phyloP scores from a whole-genome alignment of 2,797 vertebrate genomes.

The Neopelma chrysocephalum region DNA sequence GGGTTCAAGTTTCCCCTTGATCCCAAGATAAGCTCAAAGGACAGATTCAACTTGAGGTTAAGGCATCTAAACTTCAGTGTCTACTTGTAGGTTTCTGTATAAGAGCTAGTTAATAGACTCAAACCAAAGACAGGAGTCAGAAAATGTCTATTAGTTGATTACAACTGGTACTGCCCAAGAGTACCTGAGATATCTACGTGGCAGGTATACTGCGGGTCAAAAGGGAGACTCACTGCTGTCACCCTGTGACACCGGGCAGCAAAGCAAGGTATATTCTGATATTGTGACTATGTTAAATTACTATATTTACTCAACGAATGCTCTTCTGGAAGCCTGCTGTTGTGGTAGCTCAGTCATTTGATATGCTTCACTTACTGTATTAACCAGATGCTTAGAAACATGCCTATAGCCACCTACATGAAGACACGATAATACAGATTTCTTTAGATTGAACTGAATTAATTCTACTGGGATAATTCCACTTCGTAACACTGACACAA shows the following conservation, averaged over 20 bases:
- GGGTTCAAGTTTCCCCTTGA: neutral
- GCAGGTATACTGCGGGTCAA: neutral
- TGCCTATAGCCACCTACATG: neutral
- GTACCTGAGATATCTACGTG: fast-evolving
- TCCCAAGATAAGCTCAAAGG: neutral
- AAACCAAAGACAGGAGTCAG: neutral
- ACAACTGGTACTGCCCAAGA: neutral
- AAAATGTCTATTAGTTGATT: neutral
- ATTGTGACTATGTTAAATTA: neutral
- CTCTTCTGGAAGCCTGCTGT: neutral
- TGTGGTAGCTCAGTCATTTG: neutral
- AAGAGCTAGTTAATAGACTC: neutral
- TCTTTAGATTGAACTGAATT: neutral
- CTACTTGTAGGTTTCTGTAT: neutral
- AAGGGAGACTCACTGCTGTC: neutral
- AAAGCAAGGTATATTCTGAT: neutral
- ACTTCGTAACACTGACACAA: neutral
- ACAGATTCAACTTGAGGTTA: neutral
- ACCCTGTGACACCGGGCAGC: neutral
- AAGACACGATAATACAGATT: neutral
- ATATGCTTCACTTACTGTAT: neutral
- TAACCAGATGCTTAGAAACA: neutral
- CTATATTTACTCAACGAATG: neutral
- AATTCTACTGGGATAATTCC: neutral
- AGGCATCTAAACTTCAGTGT: neutral